A percentile compares a stretch with the other conserved stretches of the same genome.
phyloP scores from a whole-genome alignment of 2,888 invertebrate species.

The Athripsodes cinereus region DNA sequence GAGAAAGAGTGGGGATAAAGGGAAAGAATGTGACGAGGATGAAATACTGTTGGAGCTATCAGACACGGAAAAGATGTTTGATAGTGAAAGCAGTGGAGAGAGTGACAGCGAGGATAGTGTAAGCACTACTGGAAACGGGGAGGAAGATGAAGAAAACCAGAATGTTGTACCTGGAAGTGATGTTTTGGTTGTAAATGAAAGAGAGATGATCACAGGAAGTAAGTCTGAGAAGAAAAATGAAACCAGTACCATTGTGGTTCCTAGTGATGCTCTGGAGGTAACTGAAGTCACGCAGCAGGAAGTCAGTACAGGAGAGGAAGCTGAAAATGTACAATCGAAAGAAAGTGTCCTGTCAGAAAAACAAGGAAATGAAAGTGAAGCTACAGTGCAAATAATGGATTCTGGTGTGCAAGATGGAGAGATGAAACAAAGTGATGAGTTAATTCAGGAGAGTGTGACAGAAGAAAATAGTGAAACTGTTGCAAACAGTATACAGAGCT shows the following conservation, averaged over 20 bases:
- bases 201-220: no score
- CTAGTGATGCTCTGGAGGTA: conserved; percentile 36
- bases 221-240: no score
- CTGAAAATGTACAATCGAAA: neutral
- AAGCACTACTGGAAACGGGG: neutral
- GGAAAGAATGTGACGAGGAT: conserved; percentile 37
- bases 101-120: neutral
- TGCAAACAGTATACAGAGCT: no score
- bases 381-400: neutral
- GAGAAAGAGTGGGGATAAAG: conserved; percentile 30
- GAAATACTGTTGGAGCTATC: conserved; percentile 46
- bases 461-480: no score
- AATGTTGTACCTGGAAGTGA: no score
- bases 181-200: no score
- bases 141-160: neutral
- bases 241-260: no score
- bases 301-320: neutral
- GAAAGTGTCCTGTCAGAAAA: neutral
- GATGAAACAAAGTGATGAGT: neutral
- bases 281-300: neutral
- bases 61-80: conserved; percentile 46
- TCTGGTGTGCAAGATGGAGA: neutral
- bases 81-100: conserved; percentile 30
- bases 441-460: no score
- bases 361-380: neutral